phyloP scores from a whole-genome alignment of 1,140 invertebrate species.

The Solenopsis fugax region DNA sequence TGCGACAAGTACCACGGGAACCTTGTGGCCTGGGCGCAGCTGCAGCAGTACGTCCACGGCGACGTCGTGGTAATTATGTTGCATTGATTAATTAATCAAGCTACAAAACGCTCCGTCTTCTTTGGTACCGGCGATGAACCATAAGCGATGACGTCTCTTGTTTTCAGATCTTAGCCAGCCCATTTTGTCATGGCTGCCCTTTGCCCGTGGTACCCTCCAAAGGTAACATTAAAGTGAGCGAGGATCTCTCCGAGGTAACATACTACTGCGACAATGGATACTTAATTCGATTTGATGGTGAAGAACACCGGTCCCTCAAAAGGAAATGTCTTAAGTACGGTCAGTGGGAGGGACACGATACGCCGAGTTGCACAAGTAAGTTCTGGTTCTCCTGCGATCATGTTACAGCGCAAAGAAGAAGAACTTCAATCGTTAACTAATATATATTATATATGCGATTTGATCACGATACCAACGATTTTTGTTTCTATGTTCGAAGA shows the following conservation, averaged over 20 bases:
- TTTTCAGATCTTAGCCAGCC: conserved; percentile 82
- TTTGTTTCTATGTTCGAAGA: conserved; percentile 62
- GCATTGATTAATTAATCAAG: not conserved
- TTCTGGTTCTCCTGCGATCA: conserved; percentile 28
- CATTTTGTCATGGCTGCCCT: conserved; percentile 87
- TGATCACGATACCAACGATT: not conserved
- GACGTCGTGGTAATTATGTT: conserved; percentile 84
- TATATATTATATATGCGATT: not conserved
- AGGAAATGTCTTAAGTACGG: conserved; percentile 86
- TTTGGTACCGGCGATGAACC: not conserved
- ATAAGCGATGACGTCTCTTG: not conserved
- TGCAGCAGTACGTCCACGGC: conserved; percentile 87
- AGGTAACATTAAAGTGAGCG: conserved; percentile 82
- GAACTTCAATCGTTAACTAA: not conserved
- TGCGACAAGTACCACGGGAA: conserved; percentile 87
- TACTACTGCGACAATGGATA: conserved; percentile 84
- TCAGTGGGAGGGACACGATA: conserved; percentile 86
- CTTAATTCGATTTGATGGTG: conserved; percentile 81
- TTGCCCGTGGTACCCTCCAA: conserved; percentile 83
- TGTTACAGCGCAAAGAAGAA: not conserved
- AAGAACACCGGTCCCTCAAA: conserved; percentile 78
- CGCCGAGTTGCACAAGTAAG: conserved; percentile 87
- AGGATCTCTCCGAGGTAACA: conserved; percentile 75
- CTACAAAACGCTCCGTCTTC: not conserved
- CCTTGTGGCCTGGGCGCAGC: conserved; percentile 89